Evolutionary conservation across 2,888 invertebrate genomes (phyloP).

Genomic region (Prionchulus punctatus): DNA sequence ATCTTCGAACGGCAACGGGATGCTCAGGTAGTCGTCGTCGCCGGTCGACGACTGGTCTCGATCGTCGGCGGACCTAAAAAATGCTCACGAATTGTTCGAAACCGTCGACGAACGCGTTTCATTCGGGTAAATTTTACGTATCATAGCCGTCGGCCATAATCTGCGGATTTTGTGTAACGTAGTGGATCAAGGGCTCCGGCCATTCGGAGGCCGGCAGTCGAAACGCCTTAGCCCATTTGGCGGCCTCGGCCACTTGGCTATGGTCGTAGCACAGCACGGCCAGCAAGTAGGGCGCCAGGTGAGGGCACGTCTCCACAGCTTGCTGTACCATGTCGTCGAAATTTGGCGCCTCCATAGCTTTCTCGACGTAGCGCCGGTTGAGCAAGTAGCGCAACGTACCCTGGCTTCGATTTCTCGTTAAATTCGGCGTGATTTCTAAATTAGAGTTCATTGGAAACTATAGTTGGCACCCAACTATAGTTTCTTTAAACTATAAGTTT

Average conservation of each 20-base stretch:
- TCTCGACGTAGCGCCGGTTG: not conserved
- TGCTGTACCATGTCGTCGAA: constrained; percentile 1
- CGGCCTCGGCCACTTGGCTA: not conserved
- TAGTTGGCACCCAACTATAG: too few species aligned
- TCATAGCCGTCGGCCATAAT: too few species aligned
- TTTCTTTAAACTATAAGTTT: too few species aligned
- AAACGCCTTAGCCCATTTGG: not conserved
- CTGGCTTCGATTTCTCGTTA: not conserved
- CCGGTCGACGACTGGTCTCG: not conserved
- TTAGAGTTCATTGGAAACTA: too few species aligned
- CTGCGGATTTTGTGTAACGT: not conserved
- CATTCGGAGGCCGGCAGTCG: not conserved
- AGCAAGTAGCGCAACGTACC: not conserved
- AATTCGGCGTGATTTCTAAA: constrained; percentile 3
- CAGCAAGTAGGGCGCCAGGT: not conserved
- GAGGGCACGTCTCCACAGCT: not conserved
- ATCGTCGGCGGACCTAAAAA: not conserved
- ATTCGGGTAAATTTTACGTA: too few species aligned
- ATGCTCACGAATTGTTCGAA: not conserved
- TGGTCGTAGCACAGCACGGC: not conserved
- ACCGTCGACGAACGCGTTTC: too few species aligned
- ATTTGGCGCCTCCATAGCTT: not conserved
- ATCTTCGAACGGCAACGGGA: not conserved
- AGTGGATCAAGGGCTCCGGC: not conserved
- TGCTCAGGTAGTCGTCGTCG: not conserved